Evolutionary conservation across 2,797 vertebrate genomes (phyloP), one percentile per base, ranked within the genome.

Genomic region (Varecia variegata): DNA sequence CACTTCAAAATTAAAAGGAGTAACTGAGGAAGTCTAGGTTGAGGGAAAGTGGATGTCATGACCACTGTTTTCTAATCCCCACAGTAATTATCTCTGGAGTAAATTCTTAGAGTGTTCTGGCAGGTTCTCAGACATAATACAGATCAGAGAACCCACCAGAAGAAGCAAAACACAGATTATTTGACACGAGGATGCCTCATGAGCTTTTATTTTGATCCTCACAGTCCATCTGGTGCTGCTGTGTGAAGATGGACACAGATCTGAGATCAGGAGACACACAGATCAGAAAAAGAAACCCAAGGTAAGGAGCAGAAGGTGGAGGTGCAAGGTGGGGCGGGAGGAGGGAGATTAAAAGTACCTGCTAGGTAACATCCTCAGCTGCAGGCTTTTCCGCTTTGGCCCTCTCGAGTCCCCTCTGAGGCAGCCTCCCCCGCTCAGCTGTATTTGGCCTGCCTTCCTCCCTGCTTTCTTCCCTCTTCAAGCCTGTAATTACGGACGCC

Each of bases 401-500:
- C 0, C 10, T 80, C 65, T 60, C 92, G 93, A 68, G 93, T 81
- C 2, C 93, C 82, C 43, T 80, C 92, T 76, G 58, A 60, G 67
- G 38, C 95, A 70, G 90, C 58, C 97, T 96, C 80, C 94, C 96
- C 52, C 93, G 95, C 96, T 68, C 96, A 97, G 93, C 95, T 93
- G 92, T 70, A 76, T 93, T 96, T 93, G 32, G 40, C 90, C 88
- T 52, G 95, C 95, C 96, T 84, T 93, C 94, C 65, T 76, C 95
- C 97, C 94, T 96, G 91, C 96, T 6, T 89, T 54, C 88, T 92
- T 88, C 92, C 70, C n/a, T 4, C 0, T 83, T 52, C 93, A 92
- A 97, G 95, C 93, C 94, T 50, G 65, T 96, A 98, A 98, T 98
- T 98, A 98, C 38, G 50, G 94, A 83, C 97, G 74, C 98, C 98